Percentiles rank a stretch among this genome's conserved stretches.
Evolutionary conservation across 2,797 vertebrate genomes (phyloP).

Genomic region (Chaunax sp.): DNA sequence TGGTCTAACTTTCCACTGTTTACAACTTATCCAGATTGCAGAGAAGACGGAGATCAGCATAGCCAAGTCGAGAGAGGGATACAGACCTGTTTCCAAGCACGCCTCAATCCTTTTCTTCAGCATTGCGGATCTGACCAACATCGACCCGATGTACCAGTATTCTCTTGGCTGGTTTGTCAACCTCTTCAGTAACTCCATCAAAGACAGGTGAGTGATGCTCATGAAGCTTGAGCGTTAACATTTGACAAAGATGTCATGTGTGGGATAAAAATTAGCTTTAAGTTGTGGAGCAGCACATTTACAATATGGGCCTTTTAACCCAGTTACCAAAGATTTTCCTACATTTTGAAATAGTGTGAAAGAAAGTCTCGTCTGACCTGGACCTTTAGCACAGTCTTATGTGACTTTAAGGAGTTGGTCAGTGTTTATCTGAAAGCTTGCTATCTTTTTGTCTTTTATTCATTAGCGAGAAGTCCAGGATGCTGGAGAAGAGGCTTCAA

Average conservation of each 20-base stretch:
- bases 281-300: too few relatives aligned
- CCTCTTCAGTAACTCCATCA: conserved; percentile 94
- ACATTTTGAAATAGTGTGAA: neutral
- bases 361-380: conserved; percentile 5
- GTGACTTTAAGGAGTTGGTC: too few relatives aligned
- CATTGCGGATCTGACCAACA: conserved; percentile 94
- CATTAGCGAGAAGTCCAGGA: conserved; percentile 91
- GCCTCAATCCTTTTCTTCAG: conserved; percentile 96
- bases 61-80: conserved; percentile 94
- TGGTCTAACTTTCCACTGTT: neutral
- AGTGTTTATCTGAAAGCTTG: too few relatives aligned
- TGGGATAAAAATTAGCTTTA: neutral
- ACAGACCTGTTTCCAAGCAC: conserved; percentile 92
- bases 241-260: neutral
- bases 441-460: conserved; percentile 28
- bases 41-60: conserved; percentile 96
- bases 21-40: conserved; percentile 84
- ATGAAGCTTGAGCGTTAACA: too few relatives aligned
- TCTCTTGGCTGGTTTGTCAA: conserved; percentile 97
- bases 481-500: conserved; percentile 90
- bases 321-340: neutral
- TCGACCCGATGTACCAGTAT: conserved; percentile 99
- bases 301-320: neutral
- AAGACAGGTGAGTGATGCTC: conserved; percentile 87
- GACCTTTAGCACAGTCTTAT: too few relatives aligned